Base-by-base conservation (phyloP, 2,888 invertebrate species). In the Conistra vaccinii region DNA sequence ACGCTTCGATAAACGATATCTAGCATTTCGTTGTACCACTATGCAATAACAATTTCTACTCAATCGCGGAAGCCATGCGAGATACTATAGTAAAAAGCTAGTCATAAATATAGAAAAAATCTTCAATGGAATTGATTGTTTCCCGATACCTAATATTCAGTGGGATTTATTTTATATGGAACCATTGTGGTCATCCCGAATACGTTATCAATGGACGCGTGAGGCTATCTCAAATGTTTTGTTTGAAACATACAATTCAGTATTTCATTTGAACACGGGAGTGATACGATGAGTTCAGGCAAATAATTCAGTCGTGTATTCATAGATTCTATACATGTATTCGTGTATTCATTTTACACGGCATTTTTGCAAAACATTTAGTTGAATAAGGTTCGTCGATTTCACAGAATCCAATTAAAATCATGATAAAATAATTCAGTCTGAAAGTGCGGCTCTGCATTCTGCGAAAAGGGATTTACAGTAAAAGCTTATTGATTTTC, bases 41-140 rank as follows among this genome's bases (percentile, higher is more conserved):
- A 60, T 78, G 71, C 69, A 84, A 78, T 84, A 81, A 76, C 48
- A 63, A 74, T 76, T 72, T 78, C 58, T 72, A 72, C 57, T 73
- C 76, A 81, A 72, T 74, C 55, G 73, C 76, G 69, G 76, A 73
- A 78, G 65, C 67, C 72, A 72, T 55, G 76, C 73, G 73, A 69
- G 68, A 65, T 69, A 66, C 57, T 63, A 72, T 69, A 58, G 57
- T 39, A 73, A 78, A 78, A 78, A 67, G 10, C 63, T 71, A 62
- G 55, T 73, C 74, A 82, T 82, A 75, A 82, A 84, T 84, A 79
- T 75, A 84, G 69, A 69, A 75, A 82, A 82, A 55, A 82, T 79
- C 73, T 75, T 62, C 69, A 76, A 75, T 61, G 55, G 63, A 79
- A 84, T 84, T 76, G 70, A 86, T 76, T 74, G 77, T 78, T 86